Conservation (phyloP, 2,113 vertebrate genomes). For the Triplophysa dalaica region DNA sequence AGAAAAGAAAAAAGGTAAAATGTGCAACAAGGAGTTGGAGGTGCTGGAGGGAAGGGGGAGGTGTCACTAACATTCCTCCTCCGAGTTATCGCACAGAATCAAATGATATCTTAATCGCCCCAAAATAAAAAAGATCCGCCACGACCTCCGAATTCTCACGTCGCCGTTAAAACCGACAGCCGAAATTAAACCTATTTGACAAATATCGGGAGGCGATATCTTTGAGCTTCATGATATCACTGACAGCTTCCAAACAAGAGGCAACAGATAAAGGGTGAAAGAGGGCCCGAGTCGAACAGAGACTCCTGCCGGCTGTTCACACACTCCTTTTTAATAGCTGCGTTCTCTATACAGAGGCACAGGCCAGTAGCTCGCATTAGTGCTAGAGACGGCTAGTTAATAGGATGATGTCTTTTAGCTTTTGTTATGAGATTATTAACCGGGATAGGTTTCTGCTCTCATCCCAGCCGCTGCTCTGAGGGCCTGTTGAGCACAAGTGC, state of each 20-base stretch:
- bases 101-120: slow-evolving; percentile 16
- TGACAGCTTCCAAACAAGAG: slow-evolving; percentile 85
- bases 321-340: slow-evolving; percentile 87
- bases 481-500: slow-evolving; percentile 90
- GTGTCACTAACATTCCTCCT: slow-evolving; percentile 32
- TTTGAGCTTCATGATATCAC: slow-evolving; percentile 84
- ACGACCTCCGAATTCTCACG: neutral
- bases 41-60: slow-evolving; percentile 47
- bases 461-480: slow-evolving; percentile 80
- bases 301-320: slow-evolving; percentile 83
- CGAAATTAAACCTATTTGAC: neutral
- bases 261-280: slow-evolving; percentile 89
- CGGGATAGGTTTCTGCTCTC: slow-evolving; percentile 90
- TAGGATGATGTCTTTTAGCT: slow-evolving; percentile 99
- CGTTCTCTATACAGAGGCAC: slow-evolving; percentile 86
- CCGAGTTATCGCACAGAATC: neutral
- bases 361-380: slow-evolving; percentile 95
- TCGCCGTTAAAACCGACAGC: neutral
- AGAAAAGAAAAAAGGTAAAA: slow-evolving; percentile 77
- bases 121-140: neutral
- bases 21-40: slow-evolving; percentile 88
- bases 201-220: neutral
- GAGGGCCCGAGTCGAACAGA: slow-evolving; percentile 58
- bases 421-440: slow-evolving; percentile 99
- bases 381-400: slow-evolving; percentile 98